Percentiles rank a stretch among this genome's conserved stretches.
Evolutionary conservation across 2,113 vertebrate species (phyloP).

Genomic region (Alethe castanea): DNA sequence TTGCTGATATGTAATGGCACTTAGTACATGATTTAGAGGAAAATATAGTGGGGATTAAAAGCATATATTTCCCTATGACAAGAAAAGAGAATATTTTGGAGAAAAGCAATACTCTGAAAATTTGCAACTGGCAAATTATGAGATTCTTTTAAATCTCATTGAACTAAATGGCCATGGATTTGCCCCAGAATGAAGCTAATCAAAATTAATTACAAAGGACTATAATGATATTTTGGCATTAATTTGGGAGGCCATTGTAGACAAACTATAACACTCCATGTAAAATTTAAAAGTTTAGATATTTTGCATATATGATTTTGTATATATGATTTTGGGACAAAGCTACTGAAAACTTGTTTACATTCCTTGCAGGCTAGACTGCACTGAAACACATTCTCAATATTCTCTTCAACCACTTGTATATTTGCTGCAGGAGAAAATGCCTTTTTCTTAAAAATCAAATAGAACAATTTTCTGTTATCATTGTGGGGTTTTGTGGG

Average conservation of each 20-base stretch:
- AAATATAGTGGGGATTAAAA: constrained; percentile 3
- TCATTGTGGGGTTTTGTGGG: not conserved
- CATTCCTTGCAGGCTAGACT: not conserved
- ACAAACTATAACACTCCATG: not conserved
- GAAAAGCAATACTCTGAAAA: not conserved
- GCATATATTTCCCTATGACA: not conserved
- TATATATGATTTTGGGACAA: not conserved
- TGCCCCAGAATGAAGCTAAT: not conserved
- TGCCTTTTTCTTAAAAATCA: not conserved
- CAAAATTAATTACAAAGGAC: constrained; percentile 8
- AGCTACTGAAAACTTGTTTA: not conserved
- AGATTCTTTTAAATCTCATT: not conserved
- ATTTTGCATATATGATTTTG: not conserved
- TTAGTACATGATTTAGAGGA: not conserved
- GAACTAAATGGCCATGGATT: not conserved
- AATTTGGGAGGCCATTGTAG: not conserved
- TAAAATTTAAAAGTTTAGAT: not conserved
- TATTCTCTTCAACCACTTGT: not conserved
- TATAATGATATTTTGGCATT: not conserved
- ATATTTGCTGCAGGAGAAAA: not conserved
- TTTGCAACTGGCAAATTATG: constrained; percentile 2
- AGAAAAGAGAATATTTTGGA: not conserved
- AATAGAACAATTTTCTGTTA: not conserved
- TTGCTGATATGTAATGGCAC: not conserved
- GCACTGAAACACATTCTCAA: not conserved